A percentile compares a stretch with the other conserved stretches of the same genome.
These are phyloP conservation scores for Meloidogyne chitwoodi DNA, from an alignment of 1,140 invertebrate genomes.

Conservation along the genomic window DNA sequence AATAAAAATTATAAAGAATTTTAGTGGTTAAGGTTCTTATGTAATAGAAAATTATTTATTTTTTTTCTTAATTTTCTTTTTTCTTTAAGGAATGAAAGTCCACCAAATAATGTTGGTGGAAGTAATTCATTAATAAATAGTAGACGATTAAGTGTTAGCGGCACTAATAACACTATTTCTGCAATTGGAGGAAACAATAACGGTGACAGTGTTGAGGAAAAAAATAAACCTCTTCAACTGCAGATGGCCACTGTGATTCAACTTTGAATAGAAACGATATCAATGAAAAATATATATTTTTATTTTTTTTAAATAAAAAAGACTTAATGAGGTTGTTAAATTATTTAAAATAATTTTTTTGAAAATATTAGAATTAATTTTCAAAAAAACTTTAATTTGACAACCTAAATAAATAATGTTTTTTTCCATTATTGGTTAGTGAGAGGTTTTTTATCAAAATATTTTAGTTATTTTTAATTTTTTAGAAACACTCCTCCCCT, in stretches of 20 bases:
- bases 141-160: not conserved
- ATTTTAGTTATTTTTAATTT: not conserved
- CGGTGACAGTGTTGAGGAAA: not conserved
- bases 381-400: not conserved
- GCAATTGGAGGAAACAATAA: not conserved
- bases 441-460: not conserved
- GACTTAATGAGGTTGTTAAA: not conserved
- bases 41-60: not conserved
- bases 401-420: not conserved
- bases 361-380: no score
- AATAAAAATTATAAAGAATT: not conserved
- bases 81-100: constrained; percentile 13
- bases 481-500: not conserved
- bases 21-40: not conserved
- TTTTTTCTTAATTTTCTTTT: not conserved
- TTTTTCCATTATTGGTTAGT: not conserved
- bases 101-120: not conserved
- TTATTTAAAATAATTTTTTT: not conserved
- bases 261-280: not conserved
- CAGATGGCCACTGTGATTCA: not conserved
- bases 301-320: no score
- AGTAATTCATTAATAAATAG: not conserved
- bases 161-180: not conserved
- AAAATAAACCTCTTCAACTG: not conserved
- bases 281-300: not conserved